phyloP scores from a whole-genome alignment of 2,113 vertebrate species.

The Mionectes macconnelli region DNA sequence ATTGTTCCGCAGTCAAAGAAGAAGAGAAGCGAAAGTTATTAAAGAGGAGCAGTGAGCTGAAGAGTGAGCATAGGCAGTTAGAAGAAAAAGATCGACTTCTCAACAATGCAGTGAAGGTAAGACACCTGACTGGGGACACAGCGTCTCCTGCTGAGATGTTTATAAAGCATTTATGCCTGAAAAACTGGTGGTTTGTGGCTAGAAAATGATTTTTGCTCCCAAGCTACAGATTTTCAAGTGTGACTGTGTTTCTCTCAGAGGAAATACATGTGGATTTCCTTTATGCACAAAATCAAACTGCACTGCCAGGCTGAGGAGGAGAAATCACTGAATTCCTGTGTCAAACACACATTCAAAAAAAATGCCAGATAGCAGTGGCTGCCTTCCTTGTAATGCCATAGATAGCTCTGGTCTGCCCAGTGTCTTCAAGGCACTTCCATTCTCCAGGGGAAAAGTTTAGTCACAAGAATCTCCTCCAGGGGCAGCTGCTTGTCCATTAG shows the following conservation, averaged over 20 bases:
- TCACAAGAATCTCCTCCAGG: fast-evolving
- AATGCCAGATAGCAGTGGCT: not conserved
- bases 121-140: not conserved
- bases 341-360: not conserved
- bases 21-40: constrained; percentile 91
- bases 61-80: constrained; percentile 85
- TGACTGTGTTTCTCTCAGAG: not conserved
- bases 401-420: not conserved
- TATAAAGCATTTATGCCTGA: not conserved
- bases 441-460: not conserved
- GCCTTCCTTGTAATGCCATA: not conserved
- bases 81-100: constrained; percentile 88
- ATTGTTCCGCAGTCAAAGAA: constrained; percentile 83
- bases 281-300: not conserved
- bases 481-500: not conserved
- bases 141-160: not conserved
- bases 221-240: not conserved
- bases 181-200: not conserved
- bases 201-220: not conserved
- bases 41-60: constrained; percentile 86
- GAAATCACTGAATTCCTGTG: not conserved
- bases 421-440: not conserved
- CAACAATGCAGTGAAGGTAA: constrained; percentile 82
- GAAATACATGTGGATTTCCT: not conserved
- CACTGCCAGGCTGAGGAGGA: not conserved